Percentiles rank a stretch among this genome's conserved stretches.
Evolutionary conservation across 2,113 vertebrate species (phyloP).

Genomic region (Neodontobutis hainanensis): DNA sequence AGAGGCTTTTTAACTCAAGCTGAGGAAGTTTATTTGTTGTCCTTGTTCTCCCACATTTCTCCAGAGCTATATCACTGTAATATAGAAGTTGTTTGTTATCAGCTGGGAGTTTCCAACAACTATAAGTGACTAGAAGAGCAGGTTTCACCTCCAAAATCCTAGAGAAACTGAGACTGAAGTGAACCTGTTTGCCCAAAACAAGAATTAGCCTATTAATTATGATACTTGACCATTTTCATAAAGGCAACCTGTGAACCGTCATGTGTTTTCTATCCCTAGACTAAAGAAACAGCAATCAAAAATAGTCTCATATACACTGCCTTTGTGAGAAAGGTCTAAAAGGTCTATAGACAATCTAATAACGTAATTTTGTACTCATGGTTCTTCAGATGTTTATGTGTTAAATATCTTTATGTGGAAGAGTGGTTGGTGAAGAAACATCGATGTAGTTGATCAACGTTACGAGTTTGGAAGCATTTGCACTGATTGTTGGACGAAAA

Average conservation of each 20-base stretch:
- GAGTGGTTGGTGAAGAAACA: conserved; percentile 31
- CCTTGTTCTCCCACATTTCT: conserved; percentile 14
- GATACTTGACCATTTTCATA: background rate
- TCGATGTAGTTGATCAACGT: conserved; percentile 24
- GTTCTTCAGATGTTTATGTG: conserved; percentile 73
- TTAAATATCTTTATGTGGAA: conserved; percentile 66
- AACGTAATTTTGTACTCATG: conserved; percentile 76
- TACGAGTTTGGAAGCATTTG: conserved; percentile 42
- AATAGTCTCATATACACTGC: conserved; percentile 68
- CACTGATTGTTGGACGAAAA: conserved; percentile 57
- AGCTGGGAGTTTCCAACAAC: conserved; percentile 18
- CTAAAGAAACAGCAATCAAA: conserved; percentile 23
- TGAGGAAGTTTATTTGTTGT: background rate
- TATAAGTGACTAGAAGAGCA: background rate
- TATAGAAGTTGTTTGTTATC: background rate
- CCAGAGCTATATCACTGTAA: conserved; percentile 18
- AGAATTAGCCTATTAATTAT: background rate
- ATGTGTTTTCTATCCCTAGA: conserved; percentile 21
- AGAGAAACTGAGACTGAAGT: conserved; percentile 5
- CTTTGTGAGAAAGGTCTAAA: conserved; percentile 80
- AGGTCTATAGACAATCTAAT: conserved; percentile 91
- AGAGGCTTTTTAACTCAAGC: conserved; percentile 21
- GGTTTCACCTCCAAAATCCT: conserved; percentile 10
- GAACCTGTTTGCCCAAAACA: background rate
- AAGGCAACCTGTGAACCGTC: conserved; percentile 11